Percentiles rank a stretch among this genome's conserved stretches.
Conservation (phyloP, 2,888 invertebrate species). For the Pristionchus maxplancki region DNA sequence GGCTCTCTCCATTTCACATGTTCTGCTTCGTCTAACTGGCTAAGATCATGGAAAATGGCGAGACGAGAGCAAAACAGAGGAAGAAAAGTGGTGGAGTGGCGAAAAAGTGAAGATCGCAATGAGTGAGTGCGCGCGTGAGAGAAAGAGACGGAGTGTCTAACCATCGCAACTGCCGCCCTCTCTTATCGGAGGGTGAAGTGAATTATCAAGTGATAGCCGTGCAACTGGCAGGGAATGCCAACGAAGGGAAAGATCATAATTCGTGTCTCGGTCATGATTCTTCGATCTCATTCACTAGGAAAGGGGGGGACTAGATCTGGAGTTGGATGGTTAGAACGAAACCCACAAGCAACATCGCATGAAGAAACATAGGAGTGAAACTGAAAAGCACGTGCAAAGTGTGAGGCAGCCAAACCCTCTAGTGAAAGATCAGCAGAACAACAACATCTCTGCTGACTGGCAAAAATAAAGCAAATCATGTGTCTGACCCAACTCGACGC, state of each 20-base stretch:
- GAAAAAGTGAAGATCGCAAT: neutral
- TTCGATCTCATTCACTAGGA: too few species aligned
- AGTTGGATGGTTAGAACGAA: too few species aligned
- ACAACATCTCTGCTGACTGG: neutral
- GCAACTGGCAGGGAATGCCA: neutral
- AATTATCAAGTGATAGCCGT: slow-evolving; percentile 3
- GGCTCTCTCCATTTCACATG: too few species aligned
- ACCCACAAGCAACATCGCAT: too few species aligned
- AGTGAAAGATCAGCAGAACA: neutral
- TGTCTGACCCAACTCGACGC: neutral
- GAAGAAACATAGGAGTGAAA: neutral
- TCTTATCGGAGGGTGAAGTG: neutral
- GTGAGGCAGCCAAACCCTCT: neutral
- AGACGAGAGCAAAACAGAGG: too few species aligned
- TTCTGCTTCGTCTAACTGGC: too few species aligned
- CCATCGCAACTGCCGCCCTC: neutral
- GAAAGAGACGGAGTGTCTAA: neutral
- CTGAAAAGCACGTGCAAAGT: neutral
- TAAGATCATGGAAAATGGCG: too few species aligned
- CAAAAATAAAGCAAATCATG: neutral
- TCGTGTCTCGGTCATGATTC: neutral
- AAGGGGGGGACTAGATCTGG: too few species aligned
- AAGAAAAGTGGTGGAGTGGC: neutral
- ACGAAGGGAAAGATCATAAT: neutral
- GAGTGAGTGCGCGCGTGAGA: neutral